These are phyloP conservation scores for Meghimatium bilineatum DNA, from an alignment of 2,888 invertebrate genomes.

Conservation along the genomic window DNA sequence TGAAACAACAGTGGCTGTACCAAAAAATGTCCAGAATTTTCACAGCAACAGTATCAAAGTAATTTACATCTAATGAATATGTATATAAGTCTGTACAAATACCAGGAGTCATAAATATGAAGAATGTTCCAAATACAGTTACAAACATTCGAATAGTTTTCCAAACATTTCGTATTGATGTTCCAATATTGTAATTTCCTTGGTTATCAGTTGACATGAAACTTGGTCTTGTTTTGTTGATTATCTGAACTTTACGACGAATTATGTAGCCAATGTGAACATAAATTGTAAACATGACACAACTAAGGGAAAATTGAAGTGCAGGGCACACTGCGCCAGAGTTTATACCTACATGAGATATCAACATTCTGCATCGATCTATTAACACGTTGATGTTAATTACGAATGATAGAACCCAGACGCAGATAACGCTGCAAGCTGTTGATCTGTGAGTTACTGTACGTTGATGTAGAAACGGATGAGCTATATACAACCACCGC, in stretches of 20 bases:
- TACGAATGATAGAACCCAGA: background rate
- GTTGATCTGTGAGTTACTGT: background rate
- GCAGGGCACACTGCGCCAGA: background rate
- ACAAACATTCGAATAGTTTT: conserved; percentile 11
- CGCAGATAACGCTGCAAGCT: background rate
- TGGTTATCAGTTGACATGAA: background rate
- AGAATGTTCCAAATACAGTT: conserved; percentile 17
- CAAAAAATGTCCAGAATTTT: background rate
- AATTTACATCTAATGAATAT: background rate
- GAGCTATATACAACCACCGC: conserved; percentile 33
- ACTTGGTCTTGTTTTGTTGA: background rate
- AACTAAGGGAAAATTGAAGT: background rate
- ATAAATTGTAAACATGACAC: conserved; percentile 12
- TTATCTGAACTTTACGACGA: background rate
- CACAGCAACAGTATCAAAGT: background rate
- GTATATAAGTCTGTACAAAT: background rate
- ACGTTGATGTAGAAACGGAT: conserved; percentile 7
- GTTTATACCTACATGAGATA: too few relatives aligned
- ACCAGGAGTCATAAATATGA: background rate
- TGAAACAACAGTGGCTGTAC: background rate
- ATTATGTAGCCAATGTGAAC: conserved; percentile 2
- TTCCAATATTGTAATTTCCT: background rate
- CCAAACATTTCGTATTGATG: background rate
- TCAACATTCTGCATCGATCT: too few relatives aligned
- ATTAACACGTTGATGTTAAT: background rate